phyloP scores from a whole-genome alignment of 2,113 vertebrate species.

The Hepsetus odoe region DNA sequence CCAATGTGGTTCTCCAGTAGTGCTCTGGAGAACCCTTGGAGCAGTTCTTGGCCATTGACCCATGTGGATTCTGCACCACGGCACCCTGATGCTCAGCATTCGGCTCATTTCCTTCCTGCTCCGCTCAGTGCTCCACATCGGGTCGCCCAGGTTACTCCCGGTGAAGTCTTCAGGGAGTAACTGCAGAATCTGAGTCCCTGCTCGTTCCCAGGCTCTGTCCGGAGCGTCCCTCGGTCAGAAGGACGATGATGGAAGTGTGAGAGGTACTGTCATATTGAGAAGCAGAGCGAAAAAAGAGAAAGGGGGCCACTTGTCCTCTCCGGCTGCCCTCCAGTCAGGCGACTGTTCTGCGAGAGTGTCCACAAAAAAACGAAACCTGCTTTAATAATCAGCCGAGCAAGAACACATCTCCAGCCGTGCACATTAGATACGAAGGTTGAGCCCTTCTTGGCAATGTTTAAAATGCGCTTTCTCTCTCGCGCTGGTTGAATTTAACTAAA shows the following conservation, averaged over 20 bases:
- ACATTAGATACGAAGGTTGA: neutral
- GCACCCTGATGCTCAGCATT: too few species aligned
- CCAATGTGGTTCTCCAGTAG: too few species aligned
- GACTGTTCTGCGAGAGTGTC: neutral
- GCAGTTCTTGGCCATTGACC: too few species aligned
- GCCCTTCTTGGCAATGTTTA: neutral
- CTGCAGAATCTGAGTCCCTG: neutral
- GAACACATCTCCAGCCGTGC: neutral
- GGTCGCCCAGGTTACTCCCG: neutral
- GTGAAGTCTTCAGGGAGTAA: neutral
- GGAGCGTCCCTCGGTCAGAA: neutral
- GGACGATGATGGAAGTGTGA: neutral
- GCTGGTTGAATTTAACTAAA: neutral
- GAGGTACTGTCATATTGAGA: neutral
- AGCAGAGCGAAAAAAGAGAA: conserved; percentile 6
- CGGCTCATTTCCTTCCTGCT: neutral
- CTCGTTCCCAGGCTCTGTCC: neutral
- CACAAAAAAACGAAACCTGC: neutral
- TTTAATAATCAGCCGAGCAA: neutral
- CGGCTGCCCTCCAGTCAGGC: neutral
- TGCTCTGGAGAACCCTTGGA: too few species aligned
- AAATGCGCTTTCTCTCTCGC: neutral
- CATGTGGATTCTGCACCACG: too few species aligned
- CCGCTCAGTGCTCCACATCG: neutral
- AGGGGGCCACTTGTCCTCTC: neutral